Evolutionary conservation across 2,797 vertebrate genomes (phyloP).

Genomic region (Argya squamiceps): DNA sequence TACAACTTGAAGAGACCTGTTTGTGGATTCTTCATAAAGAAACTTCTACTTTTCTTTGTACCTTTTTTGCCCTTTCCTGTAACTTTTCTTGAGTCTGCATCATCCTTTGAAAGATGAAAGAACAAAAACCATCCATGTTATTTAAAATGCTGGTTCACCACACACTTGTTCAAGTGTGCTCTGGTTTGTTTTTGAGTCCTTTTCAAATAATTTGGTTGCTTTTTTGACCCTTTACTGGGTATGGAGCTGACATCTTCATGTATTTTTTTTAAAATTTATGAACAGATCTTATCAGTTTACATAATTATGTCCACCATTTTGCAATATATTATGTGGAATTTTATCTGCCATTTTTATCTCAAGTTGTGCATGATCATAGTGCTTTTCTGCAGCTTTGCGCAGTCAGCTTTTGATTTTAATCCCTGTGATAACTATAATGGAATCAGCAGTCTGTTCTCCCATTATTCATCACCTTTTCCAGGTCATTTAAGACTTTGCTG

Average conservation of each 20-base stretch:
- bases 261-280: not conserved
- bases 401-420: constrained; percentile 41
- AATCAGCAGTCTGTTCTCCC: constrained; percentile 23
- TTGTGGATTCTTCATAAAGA: not conserved
- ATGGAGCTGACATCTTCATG: not conserved
- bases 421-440: not conserved
- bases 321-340: not conserved
- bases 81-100: not conserved
- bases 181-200: not conserved
- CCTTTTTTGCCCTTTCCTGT: not conserved
- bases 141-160: not conserved
- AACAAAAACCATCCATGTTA: not conserved
- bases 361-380: not conserved
- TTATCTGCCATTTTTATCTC: not conserved
- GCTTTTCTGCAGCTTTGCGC: not conserved
- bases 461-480: constrained; percentile 42
- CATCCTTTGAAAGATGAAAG: not conserved
- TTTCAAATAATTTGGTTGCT: not conserved
- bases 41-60: not conserved
- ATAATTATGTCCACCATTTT: not conserved
- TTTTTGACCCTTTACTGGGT: not conserved
- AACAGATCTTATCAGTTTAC: not conserved
- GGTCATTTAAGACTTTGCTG: constrained; percentile 50
- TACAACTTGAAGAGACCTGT: not conserved
- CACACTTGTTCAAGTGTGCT: not conserved